Evolutionary conservation across 2,888 invertebrate species (phyloP).

Genomic region (Tigriopus californicus): DNA sequence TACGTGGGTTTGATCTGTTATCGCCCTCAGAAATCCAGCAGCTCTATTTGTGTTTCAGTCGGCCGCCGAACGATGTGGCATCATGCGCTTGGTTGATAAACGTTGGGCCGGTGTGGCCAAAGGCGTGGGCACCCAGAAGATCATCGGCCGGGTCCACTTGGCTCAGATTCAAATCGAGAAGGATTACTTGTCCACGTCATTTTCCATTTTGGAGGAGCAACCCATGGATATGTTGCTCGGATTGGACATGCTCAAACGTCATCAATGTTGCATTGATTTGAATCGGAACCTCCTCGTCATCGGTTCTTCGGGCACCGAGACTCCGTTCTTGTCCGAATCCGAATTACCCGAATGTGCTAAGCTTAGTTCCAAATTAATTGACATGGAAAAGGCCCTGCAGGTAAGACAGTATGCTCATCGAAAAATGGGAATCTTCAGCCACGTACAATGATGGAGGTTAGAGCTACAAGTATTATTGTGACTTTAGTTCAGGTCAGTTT

Average conservation of each 20-base stretch:
- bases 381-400: not conserved
- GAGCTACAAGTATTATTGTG: no score
- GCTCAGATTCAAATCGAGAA: constrained; percentile 88
- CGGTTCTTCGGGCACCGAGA: constrained; percentile 83
- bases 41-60: not conserved
- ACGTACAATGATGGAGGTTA: no score
- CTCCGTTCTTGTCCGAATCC: constrained; percentile 62
- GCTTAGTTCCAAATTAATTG: constrained; percentile 32
- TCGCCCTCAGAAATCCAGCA: no score
- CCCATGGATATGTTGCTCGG: constrained; percentile 97
- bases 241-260: constrained; percentile 87
- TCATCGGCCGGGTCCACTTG: constrained; percentile 91
- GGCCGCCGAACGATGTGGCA: constrained; percentile 70
- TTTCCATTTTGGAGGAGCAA: constrained; percentile 87
- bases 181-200: constrained; percentile 82
- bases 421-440: no score
- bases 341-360: constrained; percentile 65
- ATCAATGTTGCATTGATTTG: constrained; percentile 88
- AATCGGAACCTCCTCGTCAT: constrained; percentile 68
- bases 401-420: no score
- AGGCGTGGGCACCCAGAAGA: constrained; percentile 88
- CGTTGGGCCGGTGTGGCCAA: constrained; percentile 92
- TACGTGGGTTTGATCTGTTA: constrained; percentile 34
- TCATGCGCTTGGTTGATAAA: constrained; percentile 69
- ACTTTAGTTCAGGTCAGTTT: no score